Percentiles rank a stretch among this genome's conserved stretches.
These are phyloP conservation scores for Bothrops alternatus DNA, from an alignment of 2,797 vertebrate genomes.

Conservation along the genomic window DNA sequence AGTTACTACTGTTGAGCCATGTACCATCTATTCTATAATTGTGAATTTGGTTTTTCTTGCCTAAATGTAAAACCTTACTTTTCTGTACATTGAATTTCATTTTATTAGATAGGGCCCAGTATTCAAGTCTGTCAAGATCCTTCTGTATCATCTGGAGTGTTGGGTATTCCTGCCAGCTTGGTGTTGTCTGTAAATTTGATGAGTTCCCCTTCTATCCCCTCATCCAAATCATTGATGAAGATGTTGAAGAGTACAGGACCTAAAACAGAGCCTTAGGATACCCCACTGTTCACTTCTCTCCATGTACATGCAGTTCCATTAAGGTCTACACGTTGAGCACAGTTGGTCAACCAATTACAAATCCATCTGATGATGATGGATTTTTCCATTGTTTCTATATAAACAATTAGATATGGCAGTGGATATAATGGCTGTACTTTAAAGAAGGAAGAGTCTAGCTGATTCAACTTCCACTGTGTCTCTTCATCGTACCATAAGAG, in stretches of 20 bases:
- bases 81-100: background rate
- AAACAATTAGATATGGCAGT: background rate
- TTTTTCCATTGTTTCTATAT: background rate
- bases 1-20: background rate
- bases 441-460: background rate
- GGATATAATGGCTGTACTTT: background rate
- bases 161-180: background rate
- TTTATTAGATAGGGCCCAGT: background rate
- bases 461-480: background rate
- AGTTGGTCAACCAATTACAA: background rate
- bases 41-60: too few relatives aligned
- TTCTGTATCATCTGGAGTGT: background rate
- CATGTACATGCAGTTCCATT: background rate
- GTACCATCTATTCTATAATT: too few relatives aligned
- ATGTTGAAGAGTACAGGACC: background rate
- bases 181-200: background rate
- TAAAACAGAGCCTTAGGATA: background rate
- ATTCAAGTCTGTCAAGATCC: background rate
- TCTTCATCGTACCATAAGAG: background rate
- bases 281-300: background rate
- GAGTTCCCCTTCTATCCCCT: background rate
- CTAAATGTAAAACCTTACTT: background rate
- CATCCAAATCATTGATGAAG: background rate
- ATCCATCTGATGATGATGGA: background rate
- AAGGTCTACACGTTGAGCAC: background rate